phyloP scores from a whole-genome alignment of 2,888 invertebrate genomes.

The Andrena fulva region DNA sequence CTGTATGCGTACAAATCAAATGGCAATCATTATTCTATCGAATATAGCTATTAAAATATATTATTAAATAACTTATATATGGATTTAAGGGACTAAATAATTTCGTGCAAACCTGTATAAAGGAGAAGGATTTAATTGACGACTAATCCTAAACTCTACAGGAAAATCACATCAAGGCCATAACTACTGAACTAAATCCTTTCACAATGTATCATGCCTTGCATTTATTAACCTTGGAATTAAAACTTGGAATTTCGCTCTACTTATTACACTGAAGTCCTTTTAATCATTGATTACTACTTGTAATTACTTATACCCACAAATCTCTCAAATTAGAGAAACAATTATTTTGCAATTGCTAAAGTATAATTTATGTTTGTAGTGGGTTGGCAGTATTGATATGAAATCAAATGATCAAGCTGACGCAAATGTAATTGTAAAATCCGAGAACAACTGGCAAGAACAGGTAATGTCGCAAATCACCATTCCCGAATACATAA shows the following conservation, averaged over 20 bases:
- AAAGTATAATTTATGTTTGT: conserved; percentile 59
- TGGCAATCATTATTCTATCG: not conserved
- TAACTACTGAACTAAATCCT: conserved; percentile 53
- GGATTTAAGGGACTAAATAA: not conserved
- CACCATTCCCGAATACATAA: not conserved
- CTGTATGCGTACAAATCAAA: not conserved
- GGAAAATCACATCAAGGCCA: conserved; percentile 65
- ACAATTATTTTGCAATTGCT: conserved; percentile 1
- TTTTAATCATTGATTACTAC: no score
- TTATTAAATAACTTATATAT: not conserved
- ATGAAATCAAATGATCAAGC: conserved; percentile 93
- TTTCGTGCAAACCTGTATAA: not conserved
- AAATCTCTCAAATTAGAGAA: conserved; percentile 13
- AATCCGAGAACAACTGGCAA: conserved; percentile 90
- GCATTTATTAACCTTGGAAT: not conserved
- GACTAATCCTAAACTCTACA: conserved; percentile 2
- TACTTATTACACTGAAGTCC: not conserved
- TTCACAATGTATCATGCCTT: conserved; percentile 51
- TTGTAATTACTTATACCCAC: not conserved
- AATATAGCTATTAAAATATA: not conserved
- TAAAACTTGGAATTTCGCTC: not conserved
- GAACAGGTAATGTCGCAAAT: conserved; percentile 86
- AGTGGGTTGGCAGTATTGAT: conserved; percentile 97
- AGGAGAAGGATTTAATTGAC: not conserved
- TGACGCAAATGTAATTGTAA: conserved; percentile 95